Evolutionary conservation across 2,888 invertebrate genomes (phyloP).

Genomic region (Chloroclysta siterata): DNA sequence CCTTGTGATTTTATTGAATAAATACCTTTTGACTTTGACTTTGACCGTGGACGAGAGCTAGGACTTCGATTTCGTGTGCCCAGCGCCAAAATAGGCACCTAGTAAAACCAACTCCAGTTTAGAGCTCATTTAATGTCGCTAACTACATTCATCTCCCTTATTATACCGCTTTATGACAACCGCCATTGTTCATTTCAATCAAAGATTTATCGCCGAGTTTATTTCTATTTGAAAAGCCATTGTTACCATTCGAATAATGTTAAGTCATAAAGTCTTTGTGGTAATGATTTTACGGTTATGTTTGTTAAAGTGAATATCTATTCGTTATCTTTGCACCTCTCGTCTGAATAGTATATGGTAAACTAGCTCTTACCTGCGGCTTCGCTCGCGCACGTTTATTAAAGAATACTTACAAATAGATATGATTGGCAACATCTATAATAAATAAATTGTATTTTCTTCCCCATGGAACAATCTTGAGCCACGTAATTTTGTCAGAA

Average conservation of each 20-base stretch:
- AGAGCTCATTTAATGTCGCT: not conserved
- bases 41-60: too few species aligned
- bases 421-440: too few species aligned
- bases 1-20: too few species aligned
- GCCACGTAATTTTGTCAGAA: too few species aligned
- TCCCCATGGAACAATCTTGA: too few species aligned
- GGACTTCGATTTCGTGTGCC: too few species aligned
- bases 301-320: slow-evolving; percentile 37
- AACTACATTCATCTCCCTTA: slow-evolving; percentile 14
- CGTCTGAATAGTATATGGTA: slow-evolving; percentile 13
- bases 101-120: not conserved
- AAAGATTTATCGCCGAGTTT: slow-evolving; percentile 43
- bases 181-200: slow-evolving; percentile 47
- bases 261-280: slow-evolving; percentile 44
- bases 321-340: slow-evolving; percentile 39
- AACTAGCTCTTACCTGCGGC: too few species aligned
- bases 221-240: slow-evolving; percentile 36
- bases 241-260: slow-evolving; percentile 48
- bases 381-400: too few species aligned
- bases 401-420: too few species aligned
- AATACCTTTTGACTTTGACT: too few species aligned
- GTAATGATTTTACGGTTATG: slow-evolving; percentile 34
- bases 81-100: too few species aligned
- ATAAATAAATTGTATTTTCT: too few species aligned
- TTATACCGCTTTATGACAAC: slow-evolving; percentile 33